phyloP scores from a whole-genome alignment of 1,140 invertebrate genomes.

The Orchesella cincta region DNA sequence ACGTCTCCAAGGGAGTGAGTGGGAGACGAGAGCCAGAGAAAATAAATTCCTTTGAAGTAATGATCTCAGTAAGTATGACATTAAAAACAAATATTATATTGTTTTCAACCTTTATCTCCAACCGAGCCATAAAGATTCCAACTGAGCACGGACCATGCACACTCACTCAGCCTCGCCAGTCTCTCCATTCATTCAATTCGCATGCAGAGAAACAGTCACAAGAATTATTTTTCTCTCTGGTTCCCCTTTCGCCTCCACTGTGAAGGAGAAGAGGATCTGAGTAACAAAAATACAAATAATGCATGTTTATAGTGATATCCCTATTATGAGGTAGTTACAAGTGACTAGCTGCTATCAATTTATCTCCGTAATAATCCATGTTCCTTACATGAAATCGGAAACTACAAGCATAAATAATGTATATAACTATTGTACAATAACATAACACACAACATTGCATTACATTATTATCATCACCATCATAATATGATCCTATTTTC shows the following conservation, averaged over 20 bases:
- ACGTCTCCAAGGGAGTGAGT: background rate
- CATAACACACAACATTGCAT: background rate
- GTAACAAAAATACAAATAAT: background rate
- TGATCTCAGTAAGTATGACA: background rate
- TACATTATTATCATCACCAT: background rate
- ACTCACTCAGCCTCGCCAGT: background rate
- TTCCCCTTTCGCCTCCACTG: background rate
- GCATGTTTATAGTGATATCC: background rate
- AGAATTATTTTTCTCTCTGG: too few species aligned
- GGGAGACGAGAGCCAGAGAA: background rate
- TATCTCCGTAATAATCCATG: background rate
- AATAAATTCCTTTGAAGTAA: background rate
- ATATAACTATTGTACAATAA: background rate
- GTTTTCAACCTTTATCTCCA: background rate
- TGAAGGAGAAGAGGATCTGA: background rate
- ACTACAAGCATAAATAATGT: background rate
- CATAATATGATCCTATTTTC: background rate
- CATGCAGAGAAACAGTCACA: background rate
- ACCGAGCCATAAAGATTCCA: background rate
- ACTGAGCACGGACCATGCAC: background rate
- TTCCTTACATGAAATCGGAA: background rate
- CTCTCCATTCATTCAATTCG: background rate
- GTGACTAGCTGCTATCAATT: too few species aligned
- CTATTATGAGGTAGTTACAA: background rate
- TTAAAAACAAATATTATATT: constrained; percentile 17